Conservation (phyloP, 2,797 vertebrate genomes). For the Darevskia mixta region DNA sequence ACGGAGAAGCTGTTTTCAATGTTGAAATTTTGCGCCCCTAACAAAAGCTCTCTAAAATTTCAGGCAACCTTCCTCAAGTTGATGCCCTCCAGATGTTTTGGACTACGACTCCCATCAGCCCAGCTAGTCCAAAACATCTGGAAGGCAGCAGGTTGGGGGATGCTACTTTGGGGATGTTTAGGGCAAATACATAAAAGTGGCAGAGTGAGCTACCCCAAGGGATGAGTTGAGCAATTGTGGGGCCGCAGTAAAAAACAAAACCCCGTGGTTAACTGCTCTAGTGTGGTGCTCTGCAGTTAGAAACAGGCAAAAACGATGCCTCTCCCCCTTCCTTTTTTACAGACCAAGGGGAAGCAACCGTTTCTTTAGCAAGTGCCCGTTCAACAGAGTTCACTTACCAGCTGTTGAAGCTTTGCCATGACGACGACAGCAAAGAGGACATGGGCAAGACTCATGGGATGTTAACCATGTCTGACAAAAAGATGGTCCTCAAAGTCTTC, state of each 20-base stretch:
- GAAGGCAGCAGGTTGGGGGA: no score
- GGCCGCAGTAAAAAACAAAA: not conserved
- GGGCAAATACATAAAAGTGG: not conserved
- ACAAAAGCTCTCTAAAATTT: no score
- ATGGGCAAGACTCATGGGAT: conserved; percentile 74
- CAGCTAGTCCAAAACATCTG: no score
- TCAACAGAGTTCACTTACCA: conserved; percentile 83
- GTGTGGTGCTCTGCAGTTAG: not conserved
- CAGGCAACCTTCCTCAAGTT: no score
- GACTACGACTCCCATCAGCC: no score
- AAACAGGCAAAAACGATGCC: not conserved
- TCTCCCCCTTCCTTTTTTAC: conserved; percentile 18
- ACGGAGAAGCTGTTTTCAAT: no score
- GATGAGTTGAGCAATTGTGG: not conserved
- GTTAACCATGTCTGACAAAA: conserved; percentile 74
- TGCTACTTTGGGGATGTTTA: not conserved
- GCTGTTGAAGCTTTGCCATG: conserved; percentile 76
- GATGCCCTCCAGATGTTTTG: no score
- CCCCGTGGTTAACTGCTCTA: not conserved
- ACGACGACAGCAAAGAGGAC: conserved; percentile 51
- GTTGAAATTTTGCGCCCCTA: no score
- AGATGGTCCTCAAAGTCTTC: conserved; percentile 82
- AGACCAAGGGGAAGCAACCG: conserved; percentile 82
- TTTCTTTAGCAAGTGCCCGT: conserved; percentile 77
- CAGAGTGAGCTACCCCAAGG: not conserved